A percentile compares a stretch with the other conserved stretches of the same genome.
These are phyloP conservation scores for Turdus rufiventris DNA, from an alignment of 2,113 vertebrate genomes.

Conservation along the genomic window DNA sequence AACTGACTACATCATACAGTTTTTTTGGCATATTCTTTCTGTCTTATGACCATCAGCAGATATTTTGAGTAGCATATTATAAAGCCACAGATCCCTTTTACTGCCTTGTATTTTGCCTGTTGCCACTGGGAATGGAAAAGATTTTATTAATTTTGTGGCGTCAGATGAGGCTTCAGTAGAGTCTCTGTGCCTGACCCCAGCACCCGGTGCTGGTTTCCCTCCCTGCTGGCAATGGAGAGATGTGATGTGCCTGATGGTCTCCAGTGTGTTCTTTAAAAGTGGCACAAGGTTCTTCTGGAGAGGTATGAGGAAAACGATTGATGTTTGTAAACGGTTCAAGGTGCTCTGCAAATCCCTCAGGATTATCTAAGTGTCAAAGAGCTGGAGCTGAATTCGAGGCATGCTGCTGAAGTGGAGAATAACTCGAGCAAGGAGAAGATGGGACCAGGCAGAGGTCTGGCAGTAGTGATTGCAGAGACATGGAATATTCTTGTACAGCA, in stretches of 20 bases:
- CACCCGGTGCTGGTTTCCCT: neutral
- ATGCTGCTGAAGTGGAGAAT: neutral
- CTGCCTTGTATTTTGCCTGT: slow-evolving; percentile 26
- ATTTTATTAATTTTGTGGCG: neutral
- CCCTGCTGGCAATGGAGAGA: neutral
- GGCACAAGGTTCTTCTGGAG: neutral
- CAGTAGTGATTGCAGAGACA: neutral
- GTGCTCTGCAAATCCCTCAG: neutral
- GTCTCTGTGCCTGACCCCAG: neutral
- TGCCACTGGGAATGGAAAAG: slow-evolving; percentile 28
- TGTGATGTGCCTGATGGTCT: neutral
- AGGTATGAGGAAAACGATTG: neutral
- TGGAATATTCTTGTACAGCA: neutral
- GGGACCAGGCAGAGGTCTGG: neutral
- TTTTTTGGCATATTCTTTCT: slow-evolving; percentile 49
- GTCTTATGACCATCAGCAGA: slow-evolving; percentile 66
- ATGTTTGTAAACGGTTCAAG: neutral
- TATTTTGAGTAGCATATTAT: slow-evolving; percentile 53
- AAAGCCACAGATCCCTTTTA: slow-evolving; percentile 50
- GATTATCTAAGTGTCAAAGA: neutral
- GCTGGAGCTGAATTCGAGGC: neutral
- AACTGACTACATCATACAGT: slow-evolving; percentile 59
- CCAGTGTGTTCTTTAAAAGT: neutral
- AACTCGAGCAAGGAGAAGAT: neutral
- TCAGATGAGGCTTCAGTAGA: neutral